These are phyloP conservation scores for Ctenodactylus gundi DNA, from an alignment of 2,113 vertebrate species.

Conservation along the genomic window DNA sequence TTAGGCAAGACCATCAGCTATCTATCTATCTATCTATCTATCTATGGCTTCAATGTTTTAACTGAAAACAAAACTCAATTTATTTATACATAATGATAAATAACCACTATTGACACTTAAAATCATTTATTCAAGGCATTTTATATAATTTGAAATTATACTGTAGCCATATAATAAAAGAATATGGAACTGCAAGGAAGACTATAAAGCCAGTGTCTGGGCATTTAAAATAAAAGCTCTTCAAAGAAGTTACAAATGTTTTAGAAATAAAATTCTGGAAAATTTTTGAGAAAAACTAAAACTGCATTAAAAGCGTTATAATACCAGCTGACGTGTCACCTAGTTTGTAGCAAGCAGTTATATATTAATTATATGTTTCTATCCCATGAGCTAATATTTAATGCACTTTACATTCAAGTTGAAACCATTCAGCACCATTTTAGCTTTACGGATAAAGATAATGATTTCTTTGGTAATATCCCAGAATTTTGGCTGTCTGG, in stretches of 20 bases:
- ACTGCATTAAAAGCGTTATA: conserved; percentile 73
- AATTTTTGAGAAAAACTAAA: conserved; percentile 77
- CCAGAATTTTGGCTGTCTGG: conserved; percentile 73
- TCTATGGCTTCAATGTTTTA: not conserved
- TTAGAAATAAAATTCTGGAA: conserved; percentile 78
- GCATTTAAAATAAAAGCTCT: conserved; percentile 86
- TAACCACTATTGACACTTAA: conserved; percentile 78
- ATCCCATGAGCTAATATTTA: conserved; percentile 78
- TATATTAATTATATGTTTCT: conserved; percentile 77
- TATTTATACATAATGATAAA: conserved; percentile 56
- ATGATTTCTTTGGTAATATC: conserved; percentile 65
- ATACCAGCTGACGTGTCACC: conserved; percentile 82
- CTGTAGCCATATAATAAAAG: conserved; percentile 83
- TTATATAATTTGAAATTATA: conserved; percentile 86
- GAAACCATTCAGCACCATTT: conserved; percentile 86
- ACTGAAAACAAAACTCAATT: conserved; percentile 42
- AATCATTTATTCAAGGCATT: conserved; percentile 89
- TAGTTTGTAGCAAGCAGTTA: conserved; percentile 80
- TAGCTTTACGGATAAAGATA: conserved; percentile 76
- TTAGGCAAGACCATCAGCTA: conserved; percentile 21
- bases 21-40: too few species aligned
- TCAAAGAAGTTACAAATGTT: conserved; percentile 81
- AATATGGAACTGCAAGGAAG: conserved; percentile 83
- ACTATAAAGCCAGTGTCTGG: conserved; percentile 83
- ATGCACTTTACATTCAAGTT: conserved; percentile 87